Evolutionary conservation across 2,113 vertebrate species (phyloP).

Genomic region (Larimichthys polyactis): DNA sequence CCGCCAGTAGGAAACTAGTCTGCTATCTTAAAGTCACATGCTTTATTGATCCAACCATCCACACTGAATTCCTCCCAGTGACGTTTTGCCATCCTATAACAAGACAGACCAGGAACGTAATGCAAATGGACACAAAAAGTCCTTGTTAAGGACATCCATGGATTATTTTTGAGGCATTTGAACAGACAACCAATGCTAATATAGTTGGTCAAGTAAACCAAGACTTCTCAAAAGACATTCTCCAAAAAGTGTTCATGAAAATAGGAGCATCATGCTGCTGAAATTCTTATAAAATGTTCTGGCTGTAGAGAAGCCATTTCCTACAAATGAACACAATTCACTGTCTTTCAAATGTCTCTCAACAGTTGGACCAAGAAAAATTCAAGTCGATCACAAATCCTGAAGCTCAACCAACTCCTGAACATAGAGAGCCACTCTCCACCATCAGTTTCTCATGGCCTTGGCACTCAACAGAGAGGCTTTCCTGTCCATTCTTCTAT

Average conservation of each 20-base stretch:
- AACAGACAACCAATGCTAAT: background rate
- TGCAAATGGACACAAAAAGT: background rate
- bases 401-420: background rate
- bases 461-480: constrained; percentile 39
- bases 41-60: background rate
- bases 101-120: background rate
- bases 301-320: background rate
- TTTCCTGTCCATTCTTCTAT: constrained; percentile 53
- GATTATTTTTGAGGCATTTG: background rate
- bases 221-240: background rate
- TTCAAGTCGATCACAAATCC: too few species aligned
- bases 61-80: background rate
- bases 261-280: background rate
- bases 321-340: background rate
- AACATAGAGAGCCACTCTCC: background rate
- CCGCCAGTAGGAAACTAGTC: background rate
- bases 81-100: background rate
- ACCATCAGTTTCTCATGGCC: constrained; percentile 27
- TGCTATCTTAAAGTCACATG: background rate
- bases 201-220: too few species aligned
- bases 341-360: background rate
- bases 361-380: too few species aligned
- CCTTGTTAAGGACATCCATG: background rate
- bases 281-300: background rate
- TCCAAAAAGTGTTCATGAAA: background rate